Conservation (phyloP, 1,140 invertebrate species). For the Sitophilus oryzae region DNA sequence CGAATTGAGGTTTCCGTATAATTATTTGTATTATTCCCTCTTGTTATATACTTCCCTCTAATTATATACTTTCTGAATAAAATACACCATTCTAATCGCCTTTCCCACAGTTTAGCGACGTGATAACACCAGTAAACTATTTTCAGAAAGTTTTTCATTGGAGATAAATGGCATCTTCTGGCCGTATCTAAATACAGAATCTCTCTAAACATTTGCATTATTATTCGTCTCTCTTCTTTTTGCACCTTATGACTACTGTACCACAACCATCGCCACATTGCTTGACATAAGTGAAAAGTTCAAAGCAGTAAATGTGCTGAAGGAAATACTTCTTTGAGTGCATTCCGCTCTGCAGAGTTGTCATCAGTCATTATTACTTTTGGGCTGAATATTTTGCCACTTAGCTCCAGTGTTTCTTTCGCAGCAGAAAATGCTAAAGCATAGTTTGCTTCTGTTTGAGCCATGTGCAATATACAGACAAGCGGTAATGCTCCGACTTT, state of each 20-base stretch:
- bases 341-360: slow-evolving; percentile 8
- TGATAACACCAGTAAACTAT: neutral
- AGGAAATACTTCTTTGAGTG: slow-evolving; percentile 9
- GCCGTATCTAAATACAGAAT: slow-evolving; percentile 3
- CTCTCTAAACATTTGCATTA: slow-evolving; percentile 7
- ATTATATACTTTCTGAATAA: too few relatives aligned
- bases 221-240: slow-evolving; percentile 8
- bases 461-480: slow-evolving; percentile 10
- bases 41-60: too few relatives aligned
- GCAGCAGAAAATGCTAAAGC: neutral
- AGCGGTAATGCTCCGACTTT: slow-evolving; percentile 16
- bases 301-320: slow-evolving; percentile 4
- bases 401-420: neutral
- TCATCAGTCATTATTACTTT: slow-evolving; percentile 13
- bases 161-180: neutral
- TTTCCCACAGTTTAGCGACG: neutral
- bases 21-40: slow-evolving; percentile 4
- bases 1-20: slow-evolving; percentile 1
- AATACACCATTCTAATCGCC: slow-evolving; percentile 4
- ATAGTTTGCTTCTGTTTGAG: slow-evolving; percentile 17
- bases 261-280: slow-evolving; percentile 8
- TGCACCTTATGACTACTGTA: slow-evolving; percentile 6
- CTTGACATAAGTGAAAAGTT: slow-evolving; percentile 15
- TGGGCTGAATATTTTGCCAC: too few relatives aligned
- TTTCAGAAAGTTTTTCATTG: neutral